Conservation (phyloP, 2,113 vertebrate species). For the Protobothrops mucrosquamatus region DNA sequence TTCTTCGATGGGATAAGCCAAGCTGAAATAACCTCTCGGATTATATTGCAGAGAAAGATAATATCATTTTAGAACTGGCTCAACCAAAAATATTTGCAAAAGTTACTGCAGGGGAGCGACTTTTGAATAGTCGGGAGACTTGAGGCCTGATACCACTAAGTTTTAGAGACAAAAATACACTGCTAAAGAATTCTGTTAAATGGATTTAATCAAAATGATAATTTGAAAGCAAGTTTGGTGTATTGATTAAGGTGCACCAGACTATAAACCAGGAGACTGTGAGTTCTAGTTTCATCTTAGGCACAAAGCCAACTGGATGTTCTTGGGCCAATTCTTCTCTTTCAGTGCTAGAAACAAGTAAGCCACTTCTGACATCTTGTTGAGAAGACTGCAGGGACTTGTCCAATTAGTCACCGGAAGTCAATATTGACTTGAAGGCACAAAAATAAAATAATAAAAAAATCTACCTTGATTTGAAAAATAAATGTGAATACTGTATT, state of each 20-base stretch:
- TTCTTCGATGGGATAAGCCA: not conserved
- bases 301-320: not conserved
- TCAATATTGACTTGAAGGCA: not conserved
- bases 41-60: not conserved
- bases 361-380: not conserved
- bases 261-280: not conserved
- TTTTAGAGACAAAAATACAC: not conserved
- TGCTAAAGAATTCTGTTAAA: not conserved
- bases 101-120: not conserved
- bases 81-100: not conserved
- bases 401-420: not conserved
- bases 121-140: not conserved
- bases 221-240: not conserved
- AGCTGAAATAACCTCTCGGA: not conserved
- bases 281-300: not conserved
- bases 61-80: not conserved
- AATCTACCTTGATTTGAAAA: conserved; percentile 7
- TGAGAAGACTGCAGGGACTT: not conserved
- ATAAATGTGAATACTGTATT: not conserved
- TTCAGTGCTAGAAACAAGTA: not conserved
- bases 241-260: not conserved
- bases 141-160: not conserved
- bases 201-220: not conserved
- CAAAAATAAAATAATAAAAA: not conserved
- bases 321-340: not conserved